Percentiles rank a stretch among this genome's conserved stretches.
These are phyloP conservation scores for Peromyscus leucopus DNA, from an alignment of 2,113 vertebrate genomes.

Conservation along the genomic window DNA sequence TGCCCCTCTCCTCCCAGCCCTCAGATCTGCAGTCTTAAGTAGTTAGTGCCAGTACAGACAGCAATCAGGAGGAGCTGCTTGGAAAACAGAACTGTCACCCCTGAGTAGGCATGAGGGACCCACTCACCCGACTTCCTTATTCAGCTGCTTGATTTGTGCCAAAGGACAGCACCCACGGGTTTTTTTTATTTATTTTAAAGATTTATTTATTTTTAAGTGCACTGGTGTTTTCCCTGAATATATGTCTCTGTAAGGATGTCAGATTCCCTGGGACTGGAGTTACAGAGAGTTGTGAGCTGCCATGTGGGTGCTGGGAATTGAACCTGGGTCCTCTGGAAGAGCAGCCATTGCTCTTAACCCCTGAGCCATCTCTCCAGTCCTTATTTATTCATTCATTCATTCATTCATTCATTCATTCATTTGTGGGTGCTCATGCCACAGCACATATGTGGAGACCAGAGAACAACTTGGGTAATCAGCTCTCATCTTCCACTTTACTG, in stretches of 20 bases:
- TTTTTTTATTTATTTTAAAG: background rate
- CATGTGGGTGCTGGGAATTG: no score
- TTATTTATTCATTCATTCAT: no score
- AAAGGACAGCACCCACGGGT: background rate
- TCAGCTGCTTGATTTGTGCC: background rate
- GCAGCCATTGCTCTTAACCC: no score
- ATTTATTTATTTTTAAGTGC: no score
- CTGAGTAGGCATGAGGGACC: no score
- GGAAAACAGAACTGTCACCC: background rate
- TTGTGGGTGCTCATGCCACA: constrained; percentile 23
- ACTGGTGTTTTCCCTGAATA: no score
- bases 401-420: background rate
- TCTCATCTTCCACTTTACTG: background rate
- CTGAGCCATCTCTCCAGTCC: no score
- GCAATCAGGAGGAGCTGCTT: background rate
- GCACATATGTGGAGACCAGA: background rate
- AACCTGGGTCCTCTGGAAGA: no score
- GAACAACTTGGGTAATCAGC: background rate
- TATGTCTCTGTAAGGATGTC: no score
- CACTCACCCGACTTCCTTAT: background rate
- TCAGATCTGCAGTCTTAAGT: background rate
- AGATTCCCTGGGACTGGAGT: no score
- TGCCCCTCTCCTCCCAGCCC: accelerated
- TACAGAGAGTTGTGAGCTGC: no score
- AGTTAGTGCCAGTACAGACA: background rate